Conservation (phyloP, 2,113 vertebrate species). For the Ondatra zibethicus region DNA sequence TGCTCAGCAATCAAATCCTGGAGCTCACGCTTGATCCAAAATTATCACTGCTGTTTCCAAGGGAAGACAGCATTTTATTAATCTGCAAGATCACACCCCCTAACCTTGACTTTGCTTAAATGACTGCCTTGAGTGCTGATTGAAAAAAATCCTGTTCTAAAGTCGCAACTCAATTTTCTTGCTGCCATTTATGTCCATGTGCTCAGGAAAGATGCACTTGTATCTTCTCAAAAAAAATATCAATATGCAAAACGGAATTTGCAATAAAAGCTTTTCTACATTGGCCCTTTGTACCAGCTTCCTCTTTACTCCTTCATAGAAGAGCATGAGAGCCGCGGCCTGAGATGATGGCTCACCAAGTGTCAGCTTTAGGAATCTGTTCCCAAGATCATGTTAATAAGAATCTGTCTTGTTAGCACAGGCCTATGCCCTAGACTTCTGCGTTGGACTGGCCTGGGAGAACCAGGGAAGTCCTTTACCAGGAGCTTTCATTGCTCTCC, state of each 20-base stretch:
- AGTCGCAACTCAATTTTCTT: not conserved
- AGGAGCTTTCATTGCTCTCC: not conserved
- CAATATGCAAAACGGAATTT: conserved; percentile 53
- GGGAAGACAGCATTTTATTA: not conserved
- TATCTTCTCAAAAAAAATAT: conserved; percentile 57
- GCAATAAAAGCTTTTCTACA: conserved; percentile 65
- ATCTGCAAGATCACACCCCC: conserved; percentile 27
- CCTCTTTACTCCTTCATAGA: not conserved
- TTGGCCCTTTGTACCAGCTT: not conserved
- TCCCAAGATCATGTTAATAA: not conserved
- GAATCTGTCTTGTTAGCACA: no score
- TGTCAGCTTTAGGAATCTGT: not conserved
- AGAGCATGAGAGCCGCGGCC: not conserved
- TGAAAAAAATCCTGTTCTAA: not conserved
- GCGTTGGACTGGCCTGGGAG: not conserved
- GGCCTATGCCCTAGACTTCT: not conserved
- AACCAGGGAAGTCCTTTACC: not conserved
- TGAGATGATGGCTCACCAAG: not conserved
- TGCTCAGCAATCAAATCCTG: conserved; percentile 39
- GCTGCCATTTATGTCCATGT: conserved; percentile 10
- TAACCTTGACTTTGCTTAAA: not conserved
- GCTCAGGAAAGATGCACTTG: conserved; percentile 39
- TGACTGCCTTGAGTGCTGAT: not conserved
- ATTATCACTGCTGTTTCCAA: not conserved
- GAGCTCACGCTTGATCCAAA: not conserved